These are phyloP conservation scores for Dryoscopus gambensis DNA, from an alignment of 2,113 vertebrate genomes.

Conservation along the genomic window DNA sequence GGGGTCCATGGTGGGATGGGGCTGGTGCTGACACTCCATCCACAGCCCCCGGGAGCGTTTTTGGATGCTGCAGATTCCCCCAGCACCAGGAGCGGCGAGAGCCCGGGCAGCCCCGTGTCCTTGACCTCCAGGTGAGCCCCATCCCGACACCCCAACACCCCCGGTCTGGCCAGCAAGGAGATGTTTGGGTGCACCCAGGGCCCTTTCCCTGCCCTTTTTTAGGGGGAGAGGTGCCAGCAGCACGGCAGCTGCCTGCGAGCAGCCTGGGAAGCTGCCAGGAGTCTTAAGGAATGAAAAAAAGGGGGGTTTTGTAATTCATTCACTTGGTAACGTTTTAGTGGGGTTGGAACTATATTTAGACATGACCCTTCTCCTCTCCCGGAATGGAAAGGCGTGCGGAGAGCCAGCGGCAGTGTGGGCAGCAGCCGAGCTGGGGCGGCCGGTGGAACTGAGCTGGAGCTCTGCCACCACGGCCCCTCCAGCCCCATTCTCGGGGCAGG, in stretches of 20 bases:
- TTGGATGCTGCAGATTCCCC: background rate
- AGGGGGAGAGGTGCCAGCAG: background rate
- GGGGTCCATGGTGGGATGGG: background rate
- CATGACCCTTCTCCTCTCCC: slow-evolving; percentile 54
- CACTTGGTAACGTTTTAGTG: slow-evolving; percentile 38
- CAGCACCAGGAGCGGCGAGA: background rate
- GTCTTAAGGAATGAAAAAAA: background rate
- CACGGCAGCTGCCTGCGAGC: accelerated
- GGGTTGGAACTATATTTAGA: slow-evolving; percentile 49
- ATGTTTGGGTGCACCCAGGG: background rate
- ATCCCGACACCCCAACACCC: background rate
- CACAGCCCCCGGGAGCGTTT: background rate
- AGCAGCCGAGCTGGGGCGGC: background rate
- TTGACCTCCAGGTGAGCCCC: slow-evolving; percentile 46
- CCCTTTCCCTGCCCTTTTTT: background rate
- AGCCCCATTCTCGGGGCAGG: background rate
- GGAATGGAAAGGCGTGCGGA: slow-evolving; percentile 23
- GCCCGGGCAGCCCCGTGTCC: background rate
- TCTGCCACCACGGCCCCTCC: background rate
- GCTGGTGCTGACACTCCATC: background rate
- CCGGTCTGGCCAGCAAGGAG: background rate
- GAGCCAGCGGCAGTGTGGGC: background rate
- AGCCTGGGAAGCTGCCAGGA: background rate
- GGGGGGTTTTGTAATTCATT: slow-evolving; percentile 2
- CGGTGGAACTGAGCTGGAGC: background rate